A percentile compares a stretch with the other conserved stretches of the same genome.
phyloP scores from a whole-genome alignment of 2,888 invertebrate genomes.

The Cyclophora punctaria region DNA sequence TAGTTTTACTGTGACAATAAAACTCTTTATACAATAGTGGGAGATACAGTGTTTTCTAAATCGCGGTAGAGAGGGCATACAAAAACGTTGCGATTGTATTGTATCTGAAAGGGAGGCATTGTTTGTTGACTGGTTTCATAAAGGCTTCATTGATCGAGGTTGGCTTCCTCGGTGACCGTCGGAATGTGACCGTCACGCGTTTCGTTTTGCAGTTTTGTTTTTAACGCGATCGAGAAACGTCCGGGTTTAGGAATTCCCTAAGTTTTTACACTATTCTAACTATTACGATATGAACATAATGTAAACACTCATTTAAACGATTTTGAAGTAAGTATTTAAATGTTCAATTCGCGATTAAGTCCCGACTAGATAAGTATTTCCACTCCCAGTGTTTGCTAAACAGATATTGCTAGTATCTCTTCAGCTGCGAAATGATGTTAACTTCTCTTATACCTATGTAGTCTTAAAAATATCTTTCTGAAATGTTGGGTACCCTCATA shows the following conservation, averaged over 20 bases:
- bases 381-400: no score
- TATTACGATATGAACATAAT: no score
- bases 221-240: slow-evolving; percentile 24
- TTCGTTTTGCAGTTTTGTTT: slow-evolving; percentile 27
- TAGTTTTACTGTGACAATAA: no score
- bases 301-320: neutral
- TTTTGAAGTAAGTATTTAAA: slow-evolving; percentile 1
- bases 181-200: slow-evolving; percentile 21
- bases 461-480: no score
- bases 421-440: no score
- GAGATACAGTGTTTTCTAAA: no score
- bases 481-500: no score
- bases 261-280: neutral
- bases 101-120: slow-evolving; percentile 30
- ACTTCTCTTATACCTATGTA: no score
- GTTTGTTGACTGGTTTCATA: slow-evolving; percentile 48
- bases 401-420: no score
- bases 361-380: no score
- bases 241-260: slow-evolving; percentile 15
- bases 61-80: neutral
- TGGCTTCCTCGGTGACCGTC: slow-evolving; percentile 31
- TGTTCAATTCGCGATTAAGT: no score
- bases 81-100: slow-evolving; percentile 1
- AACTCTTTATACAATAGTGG: no score
- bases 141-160: slow-evolving; percentile 41